phyloP scores from a whole-genome alignment of 2,888 invertebrate species.

The Meliscaeva auricollis region DNA sequence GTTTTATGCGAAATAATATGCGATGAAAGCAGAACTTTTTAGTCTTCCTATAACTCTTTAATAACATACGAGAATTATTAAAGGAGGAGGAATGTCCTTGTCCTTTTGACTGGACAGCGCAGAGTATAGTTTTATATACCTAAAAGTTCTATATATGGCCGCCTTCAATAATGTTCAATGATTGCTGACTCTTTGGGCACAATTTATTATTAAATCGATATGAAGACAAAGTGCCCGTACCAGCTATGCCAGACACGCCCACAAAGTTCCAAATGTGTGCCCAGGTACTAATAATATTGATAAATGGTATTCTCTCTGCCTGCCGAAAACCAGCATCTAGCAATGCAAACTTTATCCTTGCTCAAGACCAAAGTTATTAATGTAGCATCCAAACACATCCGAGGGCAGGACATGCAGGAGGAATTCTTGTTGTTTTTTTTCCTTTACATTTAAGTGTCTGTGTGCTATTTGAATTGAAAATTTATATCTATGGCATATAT shows the following conservation, averaged over 20 bases:
- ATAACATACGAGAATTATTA: neutral
- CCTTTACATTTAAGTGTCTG: neutral
- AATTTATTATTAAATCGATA: conserved; percentile 57
- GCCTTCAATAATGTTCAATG: conserved; percentile 17
- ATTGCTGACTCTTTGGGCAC: conserved; percentile 37
- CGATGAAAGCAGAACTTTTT: conserved; percentile 25
- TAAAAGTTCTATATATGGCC: neutral
- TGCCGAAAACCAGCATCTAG: conserved; percentile 44
- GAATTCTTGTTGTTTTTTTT: neutral
- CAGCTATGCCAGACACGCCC: conserved; percentile 61
- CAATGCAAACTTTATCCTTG: conserved; percentile 50
- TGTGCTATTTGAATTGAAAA: conserved; percentile 61
- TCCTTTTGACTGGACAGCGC: conserved; percentile 10
- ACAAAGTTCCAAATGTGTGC: conserved; percentile 57
- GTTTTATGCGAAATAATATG: conserved; percentile 1
- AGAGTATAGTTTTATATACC: neutral
- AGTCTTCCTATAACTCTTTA: conserved; percentile 31
- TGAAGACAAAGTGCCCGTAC: conserved; percentile 41
- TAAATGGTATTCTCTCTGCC: conserved; percentile 39
- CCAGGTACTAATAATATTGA: conserved; percentile 72
- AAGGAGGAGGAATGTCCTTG: neutral
- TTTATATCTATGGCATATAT: conserved; percentile 59
- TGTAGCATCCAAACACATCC: conserved; percentile 44
- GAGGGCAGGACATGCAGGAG: conserved; percentile 25
- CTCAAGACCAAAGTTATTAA: conserved; percentile 53